Evolutionary conservation across 2,113 vertebrate genomes (phyloP), one percentile per base, ranked within the genome.

Genomic region (Rhadina sibilatrix): DNA sequence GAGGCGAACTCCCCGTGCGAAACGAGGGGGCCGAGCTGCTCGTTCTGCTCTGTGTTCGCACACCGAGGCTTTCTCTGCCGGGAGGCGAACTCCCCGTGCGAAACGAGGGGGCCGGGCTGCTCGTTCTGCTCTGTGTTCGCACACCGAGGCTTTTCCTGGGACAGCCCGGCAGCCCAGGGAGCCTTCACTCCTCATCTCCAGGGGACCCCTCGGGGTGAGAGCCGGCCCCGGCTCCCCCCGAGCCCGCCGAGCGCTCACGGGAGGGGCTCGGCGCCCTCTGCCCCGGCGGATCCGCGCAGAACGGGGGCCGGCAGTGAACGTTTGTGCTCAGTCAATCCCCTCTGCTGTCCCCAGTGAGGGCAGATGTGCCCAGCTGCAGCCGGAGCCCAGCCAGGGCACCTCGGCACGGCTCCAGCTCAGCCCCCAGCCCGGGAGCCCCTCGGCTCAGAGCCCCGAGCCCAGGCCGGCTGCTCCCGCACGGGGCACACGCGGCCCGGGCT

Each of bases 241-340:
- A 4, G 28, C 25, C 49, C n/a, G n/a, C n/a, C n/a, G n/a, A n/a
- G 12, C 1, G 1, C 5, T 10, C 56, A 4, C 0, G 0, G 1
- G 31, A 20, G 1, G 15, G 19, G 22, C 60, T 10, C 5, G 0
- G 0, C 0, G 2, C 46, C 27, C 15, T 5, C 35, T 44, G 10
- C 65, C 59, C 17, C 0, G 3, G 1, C 2, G 2, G 40, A 5
- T 40, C 40, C 40, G 40, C 40, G 40, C 40, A 40, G 5, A 66
- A 19, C 1, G 0, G 31, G 35, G 1, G 40, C 8, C 0, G 0
- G 0, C 1, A 22, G 42, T 0, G 5, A 1, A 2, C 42, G 46
- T 4, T 16, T 5, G 5, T 6, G 23, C 47, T 5, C 23, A 0
- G 28, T 5, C 17, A 2, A 3, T 3, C 9, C 33, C 6, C 20